Evolutionary conservation across 2,888 invertebrate genomes (phyloP).

Genomic region (Sphaeridia pumilis): DNA sequence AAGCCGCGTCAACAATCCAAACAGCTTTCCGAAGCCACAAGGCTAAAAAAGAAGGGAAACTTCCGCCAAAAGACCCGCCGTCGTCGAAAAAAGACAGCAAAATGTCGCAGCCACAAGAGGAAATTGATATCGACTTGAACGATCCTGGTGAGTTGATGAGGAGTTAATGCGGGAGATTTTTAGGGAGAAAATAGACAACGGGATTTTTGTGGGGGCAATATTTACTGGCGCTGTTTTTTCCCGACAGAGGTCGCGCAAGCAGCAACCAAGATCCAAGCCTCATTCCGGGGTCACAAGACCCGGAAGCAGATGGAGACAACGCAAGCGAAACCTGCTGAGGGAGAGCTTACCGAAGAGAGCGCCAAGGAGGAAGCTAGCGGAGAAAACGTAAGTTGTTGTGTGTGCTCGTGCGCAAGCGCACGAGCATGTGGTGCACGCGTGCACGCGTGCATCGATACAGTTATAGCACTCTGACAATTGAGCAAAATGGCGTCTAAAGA

Average conservation of each 20-base stretch:
- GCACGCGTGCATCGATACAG: too few relatives aligned
- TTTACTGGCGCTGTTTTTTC: too few relatives aligned
- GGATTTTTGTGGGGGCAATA: too few relatives aligned
- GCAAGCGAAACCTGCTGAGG: conserved; percentile 35
- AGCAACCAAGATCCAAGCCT: conserved; percentile 82
- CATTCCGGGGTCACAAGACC: conserved; percentile 79
- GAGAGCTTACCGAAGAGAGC: conserved; percentile 35
- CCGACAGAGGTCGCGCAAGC: conserved; percentile 65
- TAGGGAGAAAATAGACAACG: too few relatives aligned
- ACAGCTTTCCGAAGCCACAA: conserved; percentile 34
- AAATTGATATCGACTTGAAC: conserved; percentile 35
- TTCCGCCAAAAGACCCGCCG: neutral
- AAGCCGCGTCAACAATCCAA: conserved; percentile 35
- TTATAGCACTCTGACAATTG: too few relatives aligned
- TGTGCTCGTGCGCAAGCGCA: too few relatives aligned
- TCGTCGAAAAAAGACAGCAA: conserved; percentile 2
- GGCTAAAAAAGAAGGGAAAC: conserved; percentile 19
- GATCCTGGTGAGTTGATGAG: conserved; percentile 31
- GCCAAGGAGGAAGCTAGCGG: conserved; percentile 22
- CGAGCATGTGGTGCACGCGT: too few relatives aligned
- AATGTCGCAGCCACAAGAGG: conserved; percentile 32
- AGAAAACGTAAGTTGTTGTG: too few relatives aligned
- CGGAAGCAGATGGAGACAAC: conserved; percentile 53
- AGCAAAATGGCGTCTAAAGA: too few relatives aligned
- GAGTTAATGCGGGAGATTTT: too few relatives aligned